These are phyloP conservation scores for Encarsia formosa DNA, from an alignment of 2,888 invertebrate genomes.

Conservation along the genomic window DNA sequence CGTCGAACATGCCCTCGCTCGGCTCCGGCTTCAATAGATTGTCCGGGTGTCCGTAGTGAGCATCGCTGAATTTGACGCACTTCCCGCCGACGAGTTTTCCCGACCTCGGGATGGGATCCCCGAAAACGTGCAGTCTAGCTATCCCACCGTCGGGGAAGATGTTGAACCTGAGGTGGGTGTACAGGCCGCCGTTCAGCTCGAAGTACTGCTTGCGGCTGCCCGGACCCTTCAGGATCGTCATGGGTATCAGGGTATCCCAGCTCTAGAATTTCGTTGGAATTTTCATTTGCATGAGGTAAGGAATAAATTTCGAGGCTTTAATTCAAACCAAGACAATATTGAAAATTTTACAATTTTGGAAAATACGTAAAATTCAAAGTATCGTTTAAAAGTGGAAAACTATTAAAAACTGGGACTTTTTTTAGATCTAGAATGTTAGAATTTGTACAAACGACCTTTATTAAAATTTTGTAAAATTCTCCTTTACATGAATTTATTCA, in stretches of 20 bases:
- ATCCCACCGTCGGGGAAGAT: constrained; percentile 65
- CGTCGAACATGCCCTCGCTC: constrained; percentile 59
- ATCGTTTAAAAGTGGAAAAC: too few relatives aligned
- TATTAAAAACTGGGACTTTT: too few relatives aligned
- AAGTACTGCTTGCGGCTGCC: constrained; percentile 60
- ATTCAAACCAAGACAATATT: too few relatives aligned
- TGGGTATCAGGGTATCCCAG: constrained; percentile 59
- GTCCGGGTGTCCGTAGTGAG: constrained; percentile 63
- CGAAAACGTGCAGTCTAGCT: constrained; percentile 59
- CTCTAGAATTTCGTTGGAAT: constrained; percentile 53
- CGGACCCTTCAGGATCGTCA: constrained; percentile 56
- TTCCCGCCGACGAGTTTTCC: constrained; percentile 43
- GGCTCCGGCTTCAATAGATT: constrained; percentile 58
- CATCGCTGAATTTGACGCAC: constrained; percentile 59
- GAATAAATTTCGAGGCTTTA: too few relatives aligned
- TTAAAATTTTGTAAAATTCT: too few relatives aligned
- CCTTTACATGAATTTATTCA: too few relatives aligned
- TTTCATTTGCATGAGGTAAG: too few relatives aligned
- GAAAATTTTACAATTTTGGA: too few relatives aligned
- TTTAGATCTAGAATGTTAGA: too few relatives aligned
- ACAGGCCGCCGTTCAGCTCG: constrained; percentile 49
- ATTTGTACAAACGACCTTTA: too few relatives aligned
- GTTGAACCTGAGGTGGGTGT: constrained; percentile 61
- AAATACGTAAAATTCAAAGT: too few relatives aligned
- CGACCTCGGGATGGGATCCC: constrained; percentile 49